Conservation (phyloP, 2,113 vertebrate species). For the Ochotona princeps region DNA sequence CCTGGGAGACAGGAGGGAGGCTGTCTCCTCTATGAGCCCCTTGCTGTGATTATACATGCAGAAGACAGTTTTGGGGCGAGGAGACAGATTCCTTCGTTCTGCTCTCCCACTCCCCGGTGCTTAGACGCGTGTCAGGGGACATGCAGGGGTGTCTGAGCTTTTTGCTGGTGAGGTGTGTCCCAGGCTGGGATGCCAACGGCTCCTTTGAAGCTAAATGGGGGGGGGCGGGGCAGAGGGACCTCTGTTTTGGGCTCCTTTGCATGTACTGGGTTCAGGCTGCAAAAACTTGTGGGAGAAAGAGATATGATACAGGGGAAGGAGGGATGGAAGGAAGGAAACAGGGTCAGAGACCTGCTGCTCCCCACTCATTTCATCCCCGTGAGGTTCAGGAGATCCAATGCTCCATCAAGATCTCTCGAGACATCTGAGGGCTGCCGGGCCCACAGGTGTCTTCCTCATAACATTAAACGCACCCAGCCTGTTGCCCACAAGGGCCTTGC, state of each 20-base stretch:
- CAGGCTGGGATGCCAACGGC: neutral
- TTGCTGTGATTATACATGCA: neutral
- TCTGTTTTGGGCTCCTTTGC: neutral
- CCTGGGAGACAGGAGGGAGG: neutral
- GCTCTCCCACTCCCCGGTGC: neutral
- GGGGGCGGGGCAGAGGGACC: neutral
- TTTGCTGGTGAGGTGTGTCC: neutral
- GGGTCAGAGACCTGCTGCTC: neutral
- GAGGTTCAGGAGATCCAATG: neutral
- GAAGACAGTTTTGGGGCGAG: neutral
- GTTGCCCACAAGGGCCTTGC: neutral
- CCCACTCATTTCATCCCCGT: neutral
- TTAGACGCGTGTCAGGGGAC: slow-evolving; percentile 27
- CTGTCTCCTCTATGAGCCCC: neutral
- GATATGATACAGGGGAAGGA: neutral
- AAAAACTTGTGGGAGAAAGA: neutral
- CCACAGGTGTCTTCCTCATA: neutral
- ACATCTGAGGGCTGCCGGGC: neutral
- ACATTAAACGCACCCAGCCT: neutral
- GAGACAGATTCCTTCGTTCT: neutral
- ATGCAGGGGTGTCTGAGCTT: neutral
- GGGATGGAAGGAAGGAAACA: neutral
- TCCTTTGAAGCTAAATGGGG: slow-evolving; percentile 32
- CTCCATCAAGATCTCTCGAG: neutral
- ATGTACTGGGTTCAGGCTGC: neutral